phyloP scores from a whole-genome alignment of 37 sponge, comb jelly and placozoan species.

The Halichondria panicea region DNA sequence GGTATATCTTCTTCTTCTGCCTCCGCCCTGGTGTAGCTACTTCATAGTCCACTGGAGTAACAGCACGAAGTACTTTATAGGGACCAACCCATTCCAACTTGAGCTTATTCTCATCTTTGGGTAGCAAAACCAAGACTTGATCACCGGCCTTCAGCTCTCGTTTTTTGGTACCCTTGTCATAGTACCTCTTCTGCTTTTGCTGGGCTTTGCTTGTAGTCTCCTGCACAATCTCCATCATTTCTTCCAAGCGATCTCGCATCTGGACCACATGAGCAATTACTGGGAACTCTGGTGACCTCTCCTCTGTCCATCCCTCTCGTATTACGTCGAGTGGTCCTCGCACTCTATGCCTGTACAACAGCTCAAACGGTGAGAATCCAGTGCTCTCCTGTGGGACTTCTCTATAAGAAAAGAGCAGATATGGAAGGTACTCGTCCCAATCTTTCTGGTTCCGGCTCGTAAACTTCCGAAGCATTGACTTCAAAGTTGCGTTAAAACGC shows the following conservation, averaged over 20 bases:
- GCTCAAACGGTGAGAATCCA: slow-evolving; percentile 43
- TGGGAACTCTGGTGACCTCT: not conserved
- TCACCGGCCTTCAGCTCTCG: slow-evolving; percentile 41
- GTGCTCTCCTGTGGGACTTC: slow-evolving; percentile 44
- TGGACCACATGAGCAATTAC: not conserved
- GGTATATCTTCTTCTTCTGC: not conserved
- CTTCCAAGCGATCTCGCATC: slow-evolving; percentile 8
- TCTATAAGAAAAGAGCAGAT: slow-evolving; percentile 34
- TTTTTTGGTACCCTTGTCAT: slow-evolving; percentile 32
- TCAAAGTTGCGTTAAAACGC: slow-evolving; percentile 36
- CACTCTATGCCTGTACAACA: slow-evolving; percentile 22
- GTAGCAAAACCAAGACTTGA: slow-evolving; percentile 60
- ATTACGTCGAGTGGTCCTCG: slow-evolving; percentile 34
- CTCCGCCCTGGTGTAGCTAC: slow-evolving; percentile 11
- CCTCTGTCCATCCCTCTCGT: slow-evolving; percentile 24
- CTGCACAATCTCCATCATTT: slow-evolving; percentile 21
- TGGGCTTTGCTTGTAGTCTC: slow-evolving; percentile 29
- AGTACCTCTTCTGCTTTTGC: slow-evolving; percentile 36
- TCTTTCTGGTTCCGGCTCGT: not conserved
- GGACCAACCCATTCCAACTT: slow-evolving; percentile 57
- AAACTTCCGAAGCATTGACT: slow-evolving; percentile 22
- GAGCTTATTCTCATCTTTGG: slow-evolving; percentile 22
- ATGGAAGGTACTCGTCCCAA: slow-evolving; percentile 31
- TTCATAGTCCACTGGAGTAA: slow-evolving; percentile 45
- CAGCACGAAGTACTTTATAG: slow-evolving; percentile 12